Percentiles rank a stretch among this genome's conserved stretches.
These are phyloP conservation scores for Arnoldichthys spilopterus DNA, from an alignment of 2,797 vertebrate genomes.

Conservation along the genomic window DNA sequence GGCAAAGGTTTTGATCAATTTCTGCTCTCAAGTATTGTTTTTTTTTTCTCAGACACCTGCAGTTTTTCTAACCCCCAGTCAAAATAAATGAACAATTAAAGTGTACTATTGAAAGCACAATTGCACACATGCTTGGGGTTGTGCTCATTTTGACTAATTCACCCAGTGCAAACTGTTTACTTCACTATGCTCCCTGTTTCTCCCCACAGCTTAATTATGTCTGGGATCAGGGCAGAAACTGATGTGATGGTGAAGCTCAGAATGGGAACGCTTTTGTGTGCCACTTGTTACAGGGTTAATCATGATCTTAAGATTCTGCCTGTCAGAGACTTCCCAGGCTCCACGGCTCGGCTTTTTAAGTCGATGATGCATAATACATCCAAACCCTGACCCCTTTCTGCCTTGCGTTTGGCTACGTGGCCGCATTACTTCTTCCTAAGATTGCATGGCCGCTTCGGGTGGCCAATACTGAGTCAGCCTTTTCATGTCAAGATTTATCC, in stretches of 20 bases:
- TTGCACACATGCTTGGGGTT: background rate
- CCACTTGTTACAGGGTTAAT: conserved; percentile 45
- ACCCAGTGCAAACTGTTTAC: background rate
- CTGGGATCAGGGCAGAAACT: background rate
- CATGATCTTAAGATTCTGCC: conserved; percentile 29
- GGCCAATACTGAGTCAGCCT: conserved; percentile 10
- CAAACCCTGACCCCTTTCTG: background rate
- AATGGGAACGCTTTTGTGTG: conserved; percentile 17
- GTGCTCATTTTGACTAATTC: background rate
- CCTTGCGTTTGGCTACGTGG: background rate
- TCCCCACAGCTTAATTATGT: background rate
- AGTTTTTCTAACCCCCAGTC: no score
- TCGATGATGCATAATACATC: background rate
- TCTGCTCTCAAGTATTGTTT: no score
- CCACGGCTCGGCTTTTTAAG: background rate
- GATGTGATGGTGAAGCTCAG: conserved; percentile 14
- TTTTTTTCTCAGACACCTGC: no score
- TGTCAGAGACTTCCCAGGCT: conserved; percentile 14
- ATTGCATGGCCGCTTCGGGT: background rate
- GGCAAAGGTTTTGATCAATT: background rate
- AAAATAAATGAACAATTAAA: background rate
- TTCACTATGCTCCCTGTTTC: background rate
- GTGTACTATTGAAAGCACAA: background rate
- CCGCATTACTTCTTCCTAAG: no score
- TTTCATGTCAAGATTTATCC: conserved; percentile 30